A percentile compares a stretch with the other conserved stretches of the same genome.
These are phyloP conservation scores for Casuarius casuarius DNA, from an alignment of 2,113 vertebrate species.

Conservation along the genomic window DNA sequence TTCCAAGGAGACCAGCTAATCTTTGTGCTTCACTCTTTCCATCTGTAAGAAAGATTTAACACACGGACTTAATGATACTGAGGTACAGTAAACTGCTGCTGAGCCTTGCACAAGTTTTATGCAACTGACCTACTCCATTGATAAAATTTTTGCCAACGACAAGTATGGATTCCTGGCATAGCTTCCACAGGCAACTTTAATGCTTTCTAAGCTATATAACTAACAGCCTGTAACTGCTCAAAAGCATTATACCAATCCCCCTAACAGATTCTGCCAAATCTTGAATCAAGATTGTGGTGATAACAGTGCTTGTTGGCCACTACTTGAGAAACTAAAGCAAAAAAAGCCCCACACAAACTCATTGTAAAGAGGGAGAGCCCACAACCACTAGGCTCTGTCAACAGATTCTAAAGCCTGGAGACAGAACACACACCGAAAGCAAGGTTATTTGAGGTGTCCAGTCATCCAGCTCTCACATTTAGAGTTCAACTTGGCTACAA, in stretches of 20 bases:
- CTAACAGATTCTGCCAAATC: neutral
- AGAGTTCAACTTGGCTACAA: neutral
- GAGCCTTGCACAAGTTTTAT: too few species aligned
- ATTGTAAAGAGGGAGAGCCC: neutral
- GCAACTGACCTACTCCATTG: neutral
- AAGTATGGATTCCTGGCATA: neutral
- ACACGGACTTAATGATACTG: neutral
- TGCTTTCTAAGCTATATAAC: neutral
- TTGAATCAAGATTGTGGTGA: too few species aligned
- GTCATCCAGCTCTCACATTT: neutral
- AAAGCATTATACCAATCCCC: neutral
- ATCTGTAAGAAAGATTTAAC: neutral
- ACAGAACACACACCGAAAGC: rapidly evolving
- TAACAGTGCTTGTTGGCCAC: neutral
- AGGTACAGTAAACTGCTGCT: neutral
- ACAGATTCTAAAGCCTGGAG: neutral
- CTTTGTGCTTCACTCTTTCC: neutral
- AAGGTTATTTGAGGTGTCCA: neutral
- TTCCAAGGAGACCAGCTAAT: neutral
- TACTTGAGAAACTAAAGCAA: neutral
- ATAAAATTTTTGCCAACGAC: neutral
- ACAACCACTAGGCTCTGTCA: neutral
- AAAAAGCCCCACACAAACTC: neutral
- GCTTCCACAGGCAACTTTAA: neutral
- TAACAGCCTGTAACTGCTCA: neutral